Conservation (phyloP, 2,797 vertebrate species). For the Premnoplex brunnescens region DNA sequence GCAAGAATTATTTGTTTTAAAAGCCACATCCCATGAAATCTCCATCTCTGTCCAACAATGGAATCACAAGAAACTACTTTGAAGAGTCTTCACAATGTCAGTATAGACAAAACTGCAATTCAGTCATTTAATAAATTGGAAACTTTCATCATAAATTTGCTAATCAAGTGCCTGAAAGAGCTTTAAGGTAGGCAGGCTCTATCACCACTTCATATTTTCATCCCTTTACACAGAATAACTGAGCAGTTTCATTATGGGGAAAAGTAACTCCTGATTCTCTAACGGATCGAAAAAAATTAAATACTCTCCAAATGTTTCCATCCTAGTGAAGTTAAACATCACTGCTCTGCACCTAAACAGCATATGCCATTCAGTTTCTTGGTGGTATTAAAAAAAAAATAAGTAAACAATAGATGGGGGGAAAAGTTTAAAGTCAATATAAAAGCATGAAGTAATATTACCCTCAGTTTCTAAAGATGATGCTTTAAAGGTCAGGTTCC, state of each 20-base stretch:
- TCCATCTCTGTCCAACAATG: not conserved
- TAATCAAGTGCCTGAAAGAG: not conserved
- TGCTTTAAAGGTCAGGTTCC: not conserved
- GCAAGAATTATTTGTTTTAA: not conserved
- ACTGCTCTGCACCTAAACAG: not conserved
- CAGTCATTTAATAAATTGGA: not conserved
- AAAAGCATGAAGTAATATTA: not conserved
- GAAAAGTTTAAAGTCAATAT: not conserved
- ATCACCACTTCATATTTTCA: not conserved
- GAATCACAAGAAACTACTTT: not conserved
- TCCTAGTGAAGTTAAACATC: not conserved
- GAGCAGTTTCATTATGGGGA: not conserved
- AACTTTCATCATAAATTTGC: not conserved
- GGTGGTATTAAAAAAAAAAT: not conserved
- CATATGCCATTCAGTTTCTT: not conserved
- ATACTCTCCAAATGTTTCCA: not conserved
- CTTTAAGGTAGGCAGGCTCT: not conserved
- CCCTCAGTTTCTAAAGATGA: not conserved
- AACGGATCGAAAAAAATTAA: not conserved
- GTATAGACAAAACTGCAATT: not conserved
- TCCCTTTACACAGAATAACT: not conserved
- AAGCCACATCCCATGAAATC: not conserved
- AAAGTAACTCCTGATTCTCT: not conserved
- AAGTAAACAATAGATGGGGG: fast-evolving
- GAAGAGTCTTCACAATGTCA: not conserved